phyloP scores from a whole-genome alignment of 2,888 invertebrate genomes.

The Electrophaes corylata region DNA sequence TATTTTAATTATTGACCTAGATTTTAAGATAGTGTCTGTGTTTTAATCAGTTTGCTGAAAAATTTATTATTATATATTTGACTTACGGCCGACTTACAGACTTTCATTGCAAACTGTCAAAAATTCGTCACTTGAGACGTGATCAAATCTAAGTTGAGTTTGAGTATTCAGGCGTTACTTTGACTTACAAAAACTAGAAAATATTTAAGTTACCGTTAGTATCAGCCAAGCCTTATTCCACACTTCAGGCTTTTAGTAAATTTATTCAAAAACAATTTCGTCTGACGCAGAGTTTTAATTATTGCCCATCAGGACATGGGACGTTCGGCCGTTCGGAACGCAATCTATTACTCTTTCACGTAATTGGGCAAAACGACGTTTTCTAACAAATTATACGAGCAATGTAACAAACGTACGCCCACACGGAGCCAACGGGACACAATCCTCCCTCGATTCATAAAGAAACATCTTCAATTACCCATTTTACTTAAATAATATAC shows the following conservation, averaged over 20 bases:
- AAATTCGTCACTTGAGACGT: no score
- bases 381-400: slow-evolving; percentile 17
- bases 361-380: slow-evolving; percentile 22
- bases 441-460: not conserved
- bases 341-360: slow-evolving; percentile 19
- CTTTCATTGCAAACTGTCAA: no score
- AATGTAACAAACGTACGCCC: slow-evolving; percentile 18
- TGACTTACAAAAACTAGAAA: no score
- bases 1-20: slow-evolving; percentile 11
- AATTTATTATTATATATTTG: not conserved
- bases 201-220: no score
- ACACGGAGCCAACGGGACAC: slow-evolving; percentile 2
- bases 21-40: slow-evolving; percentile 12
- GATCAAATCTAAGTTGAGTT: no score
- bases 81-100: no score
- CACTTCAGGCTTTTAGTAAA: slow-evolving; percentile 6
- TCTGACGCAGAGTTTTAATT: slow-evolving; percentile 26
- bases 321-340: slow-evolving; percentile 13
- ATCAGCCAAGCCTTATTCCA: no score
- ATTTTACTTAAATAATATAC: no score
- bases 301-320: not conserved
- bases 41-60: not conserved
- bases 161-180: no score
- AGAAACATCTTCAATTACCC: not conserved
- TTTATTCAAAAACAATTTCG: slow-evolving; percentile 24